Evolutionary conservation across 2,888 invertebrate genomes (phyloP).

Genomic region (Amphipyra berbera): DNA sequence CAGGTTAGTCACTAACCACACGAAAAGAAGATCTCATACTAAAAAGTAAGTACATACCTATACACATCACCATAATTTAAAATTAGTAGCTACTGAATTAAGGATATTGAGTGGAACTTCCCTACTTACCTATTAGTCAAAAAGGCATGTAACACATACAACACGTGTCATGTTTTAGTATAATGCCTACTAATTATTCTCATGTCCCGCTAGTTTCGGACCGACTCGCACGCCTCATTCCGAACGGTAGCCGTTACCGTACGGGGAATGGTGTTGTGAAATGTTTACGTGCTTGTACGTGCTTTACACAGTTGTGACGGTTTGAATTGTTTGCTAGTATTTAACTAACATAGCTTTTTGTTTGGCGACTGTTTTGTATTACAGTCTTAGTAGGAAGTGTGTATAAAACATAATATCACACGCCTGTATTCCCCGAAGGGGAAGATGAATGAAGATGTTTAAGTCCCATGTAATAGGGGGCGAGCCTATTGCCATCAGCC

Average conservation of each 20-base stretch:
- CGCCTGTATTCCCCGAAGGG: too few relatives aligned
- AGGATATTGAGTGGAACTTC: not conserved
- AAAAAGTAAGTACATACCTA: too few relatives aligned
- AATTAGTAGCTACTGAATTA: too few relatives aligned
- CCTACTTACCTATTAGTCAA: constrained; percentile 30
- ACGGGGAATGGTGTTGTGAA: constrained; percentile 49
- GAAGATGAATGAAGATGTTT: too few relatives aligned
- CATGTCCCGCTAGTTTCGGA: constrained; percentile 58
- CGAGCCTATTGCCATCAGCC: too few relatives aligned
- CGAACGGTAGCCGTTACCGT: constrained; percentile 59
- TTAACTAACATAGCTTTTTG: constrained; percentile 18
- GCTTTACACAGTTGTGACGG: constrained; percentile 33
- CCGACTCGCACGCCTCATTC: constrained; percentile 44
- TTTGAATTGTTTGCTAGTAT: constrained; percentile 18
- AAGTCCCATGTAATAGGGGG: too few relatives aligned
- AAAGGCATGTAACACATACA: constrained; percentile 25
- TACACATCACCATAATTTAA: too few relatives aligned
- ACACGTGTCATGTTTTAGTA: constrained; percentile 46
- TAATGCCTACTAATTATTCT: constrained; percentile 60
- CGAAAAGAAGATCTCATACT: too few relatives aligned
- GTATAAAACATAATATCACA: too few relatives aligned
- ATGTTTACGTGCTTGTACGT: constrained; percentile 47
- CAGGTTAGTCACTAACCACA: too few relatives aligned
- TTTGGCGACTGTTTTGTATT: not conserved
- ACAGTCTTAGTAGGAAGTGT: not conserved